Evolutionary conservation across 2,888 invertebrate genomes (phyloP), one percentile per base, ranked within the genome.

Genomic region (Liposcelis brunnea): DNA sequence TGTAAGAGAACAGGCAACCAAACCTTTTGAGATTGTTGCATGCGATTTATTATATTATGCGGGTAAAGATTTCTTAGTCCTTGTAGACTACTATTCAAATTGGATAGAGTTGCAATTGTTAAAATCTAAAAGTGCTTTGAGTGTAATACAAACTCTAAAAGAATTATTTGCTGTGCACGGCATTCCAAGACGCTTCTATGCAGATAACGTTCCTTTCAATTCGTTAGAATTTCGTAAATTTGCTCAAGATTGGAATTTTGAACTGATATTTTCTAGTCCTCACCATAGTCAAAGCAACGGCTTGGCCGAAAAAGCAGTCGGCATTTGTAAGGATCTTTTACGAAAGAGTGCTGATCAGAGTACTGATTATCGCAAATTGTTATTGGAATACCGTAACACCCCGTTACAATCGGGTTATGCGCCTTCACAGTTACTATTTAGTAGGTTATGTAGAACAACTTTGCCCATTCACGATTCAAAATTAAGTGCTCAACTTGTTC

Each of bases 31-130:
- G 21, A 48, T 43, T 26, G 12, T 49, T 18, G 44, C 40, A 8
- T 21, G 44, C 31, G 50, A 49, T 44, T 31, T 51, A 14, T 38
- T 49, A 31, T 48, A 48, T 37, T 47, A 43, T n/a, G 43, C 45
- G 12, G 35, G 37, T 31, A 36, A 34, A 19, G 38, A 36, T 21
- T 50, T 44, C 33, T 36, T 49, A 12, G 36, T 48, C 16, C 15
- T 45, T 19, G 35, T 46, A 10, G 49, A 49, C 18, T 48, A 49
- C 32, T 49, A 46, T 37, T 48, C 48, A 12, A 48, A 49, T 42
- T 51, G 47, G 38, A 46, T 49, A 34, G 48, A 49, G 31, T 8
- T 48, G 36, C 31, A 32, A 8, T 40, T 19, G 26, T 31, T 47
- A 18, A 34, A 37, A 10, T 35, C 26, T 35, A 42, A 37, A 18